Evolutionary conservation across 2,888 invertebrate species (phyloP).

Genomic region (Macrosoma leucophasiata): DNA sequence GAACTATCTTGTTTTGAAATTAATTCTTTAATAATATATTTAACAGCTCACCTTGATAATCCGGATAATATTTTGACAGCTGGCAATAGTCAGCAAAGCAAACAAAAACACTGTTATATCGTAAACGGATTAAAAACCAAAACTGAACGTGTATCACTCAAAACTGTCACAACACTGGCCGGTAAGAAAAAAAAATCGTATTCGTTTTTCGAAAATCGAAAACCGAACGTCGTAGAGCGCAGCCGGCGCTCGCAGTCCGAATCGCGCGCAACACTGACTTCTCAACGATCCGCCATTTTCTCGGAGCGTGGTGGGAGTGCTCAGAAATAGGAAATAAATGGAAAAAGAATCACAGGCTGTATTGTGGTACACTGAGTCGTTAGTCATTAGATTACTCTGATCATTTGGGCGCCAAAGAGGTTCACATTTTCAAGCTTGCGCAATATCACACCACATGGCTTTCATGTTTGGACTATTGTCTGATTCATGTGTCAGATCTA

Average conservation of each 20-base stretch:
- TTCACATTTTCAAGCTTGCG: too few species aligned
- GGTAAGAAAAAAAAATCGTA: slow-evolving; percentile 30
- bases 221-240: slow-evolving; percentile 26
- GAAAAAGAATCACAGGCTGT: slow-evolving; percentile 46
- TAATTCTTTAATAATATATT: too few species aligned
- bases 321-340: slow-evolving; percentile 57
- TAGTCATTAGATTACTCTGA: too few species aligned
- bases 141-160: slow-evolving; percentile 24
- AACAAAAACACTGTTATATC: slow-evolving; percentile 38
- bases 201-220: slow-evolving; percentile 30
- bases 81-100: slow-evolving; percentile 51
- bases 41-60: slow-evolving; percentile 56
- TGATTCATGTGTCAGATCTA: too few species aligned
- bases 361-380: too few species aligned
- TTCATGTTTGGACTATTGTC: too few species aligned
- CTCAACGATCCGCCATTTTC: slow-evolving; percentile 53
- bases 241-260: slow-evolving; percentile 52
- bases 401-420: too few species aligned
- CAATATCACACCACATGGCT: too few species aligned
- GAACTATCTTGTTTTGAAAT: too few species aligned
- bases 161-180: slow-evolving; percentile 37
- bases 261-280: slow-evolving; percentile 60
- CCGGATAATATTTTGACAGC: slow-evolving; percentile 60
- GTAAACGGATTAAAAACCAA: slow-evolving; percentile 12
- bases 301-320: slow-evolving; percentile 52